Conservation (phyloP, 2,888 invertebrate genomes). For the Philereme transversata region DNA sequence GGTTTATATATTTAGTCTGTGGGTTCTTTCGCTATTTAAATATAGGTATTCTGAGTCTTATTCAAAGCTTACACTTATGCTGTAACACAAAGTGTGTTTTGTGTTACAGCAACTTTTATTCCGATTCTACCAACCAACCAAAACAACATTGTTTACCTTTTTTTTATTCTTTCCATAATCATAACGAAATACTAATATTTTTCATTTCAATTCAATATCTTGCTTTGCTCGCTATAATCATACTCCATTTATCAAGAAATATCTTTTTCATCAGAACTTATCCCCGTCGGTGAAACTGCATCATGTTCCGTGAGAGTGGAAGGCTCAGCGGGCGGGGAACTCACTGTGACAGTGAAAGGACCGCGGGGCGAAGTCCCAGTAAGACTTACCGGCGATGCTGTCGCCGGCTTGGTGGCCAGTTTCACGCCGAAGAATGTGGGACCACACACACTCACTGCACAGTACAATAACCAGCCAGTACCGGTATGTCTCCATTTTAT, state of each 20-base stretch:
- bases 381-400: slow-evolving; percentile 94
- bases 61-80: too few relatives aligned
- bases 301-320: slow-evolving; percentile 80
- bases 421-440: slow-evolving; percentile 97
- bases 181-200: too few relatives aligned
- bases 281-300: slow-evolving; percentile 89
- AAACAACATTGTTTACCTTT: too few relatives aligned
- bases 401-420: slow-evolving; percentile 94
- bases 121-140: too few relatives aligned
- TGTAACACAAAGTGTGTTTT: too few relatives aligned
- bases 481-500: slow-evolving; percentile 63
- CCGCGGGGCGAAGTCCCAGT: slow-evolving; percentile 94
- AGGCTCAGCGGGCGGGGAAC: slow-evolving; percentile 88
- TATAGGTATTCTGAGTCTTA: too few relatives aligned
- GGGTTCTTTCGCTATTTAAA: too few relatives aligned
- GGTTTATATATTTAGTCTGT: too few relatives aligned
- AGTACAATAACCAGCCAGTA: slow-evolving; percentile 95
- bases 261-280: slow-evolving; percentile 83
- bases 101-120: too few relatives aligned
- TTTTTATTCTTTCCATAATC: too few relatives aligned
- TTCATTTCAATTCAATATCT: too few relatives aligned
- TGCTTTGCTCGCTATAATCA: too few relatives aligned
- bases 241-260: not conserved
- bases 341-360: slow-evolving; percentile 95
- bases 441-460: slow-evolving; percentile 94